These are phyloP conservation scores for Drosophila persimilis DNA, from an alignment of 1,140 invertebrate genomes.

Conservation along the genomic window DNA sequence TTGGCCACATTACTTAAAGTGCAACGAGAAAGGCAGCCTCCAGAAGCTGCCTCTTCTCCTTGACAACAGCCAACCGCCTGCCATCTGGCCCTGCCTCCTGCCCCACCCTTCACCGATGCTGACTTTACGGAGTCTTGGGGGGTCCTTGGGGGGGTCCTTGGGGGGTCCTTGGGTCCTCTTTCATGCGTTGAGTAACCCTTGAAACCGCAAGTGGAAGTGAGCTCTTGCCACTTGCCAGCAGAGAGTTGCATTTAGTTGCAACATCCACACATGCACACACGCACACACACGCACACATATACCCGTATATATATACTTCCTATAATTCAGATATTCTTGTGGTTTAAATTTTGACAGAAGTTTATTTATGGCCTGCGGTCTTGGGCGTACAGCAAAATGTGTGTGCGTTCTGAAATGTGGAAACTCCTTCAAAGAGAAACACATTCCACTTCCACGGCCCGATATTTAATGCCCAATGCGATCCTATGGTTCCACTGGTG, in stretches of 20 bases:
- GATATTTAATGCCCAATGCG: no score
- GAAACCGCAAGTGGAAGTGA: conserved; percentile 61
- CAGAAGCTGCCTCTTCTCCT: neutral
- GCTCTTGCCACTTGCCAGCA: conserved; percentile 52
- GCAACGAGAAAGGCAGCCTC: conserved; percentile 11
- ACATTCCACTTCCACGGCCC: no score
- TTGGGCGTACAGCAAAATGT: no score
- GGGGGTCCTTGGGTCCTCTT: neutral
- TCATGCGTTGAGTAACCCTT: conserved; percentile 40
- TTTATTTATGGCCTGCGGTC: no score
- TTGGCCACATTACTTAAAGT: conserved; percentile 76
- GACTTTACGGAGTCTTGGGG: no score
- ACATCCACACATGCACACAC: neutral
- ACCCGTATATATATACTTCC: neutral
- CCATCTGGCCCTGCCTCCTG: neutral
- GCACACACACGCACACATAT: neutral
- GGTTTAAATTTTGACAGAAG: no score
- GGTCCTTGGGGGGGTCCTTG: no score
- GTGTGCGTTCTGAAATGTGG: no score
- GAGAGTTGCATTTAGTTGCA: conserved; percentile 50
- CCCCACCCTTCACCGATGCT: no score
- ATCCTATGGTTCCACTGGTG: no score
- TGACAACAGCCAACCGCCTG: neutral
- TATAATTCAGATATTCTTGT: no score
- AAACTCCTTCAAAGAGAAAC: no score